phyloP scores from a whole-genome alignment of 1,140 invertebrate genomes.

The Hyles euphorbiae region DNA sequence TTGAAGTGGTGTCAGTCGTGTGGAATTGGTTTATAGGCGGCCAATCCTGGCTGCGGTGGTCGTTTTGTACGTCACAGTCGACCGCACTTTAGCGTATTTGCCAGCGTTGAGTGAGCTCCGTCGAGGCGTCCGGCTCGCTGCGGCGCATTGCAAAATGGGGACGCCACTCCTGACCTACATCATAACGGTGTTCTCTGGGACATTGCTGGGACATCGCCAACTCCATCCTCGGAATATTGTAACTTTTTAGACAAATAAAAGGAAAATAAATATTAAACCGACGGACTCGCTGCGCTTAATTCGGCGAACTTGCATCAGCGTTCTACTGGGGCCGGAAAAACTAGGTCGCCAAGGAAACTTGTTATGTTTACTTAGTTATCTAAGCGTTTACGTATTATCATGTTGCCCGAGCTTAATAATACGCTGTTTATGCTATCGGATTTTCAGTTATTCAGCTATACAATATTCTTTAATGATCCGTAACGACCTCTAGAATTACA shows the following conservation, averaged over 20 bases:
- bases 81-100: conserved; percentile 23
- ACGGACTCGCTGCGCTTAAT: neutral
- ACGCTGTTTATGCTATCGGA: neutral
- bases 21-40: conserved; percentile 27
- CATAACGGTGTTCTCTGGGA: conserved; percentile 48
- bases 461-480: too few species aligned
- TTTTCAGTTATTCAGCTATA: neutral
- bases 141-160: conserved; percentile 29
- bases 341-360: too few species aligned
- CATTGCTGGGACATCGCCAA: conserved; percentile 56
- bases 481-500: too few species aligned
- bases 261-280: neutral
- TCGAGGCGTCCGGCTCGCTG: conserved; percentile 18
- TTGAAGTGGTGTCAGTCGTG: conserved; percentile 21
- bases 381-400: too few species aligned
- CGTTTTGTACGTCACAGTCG: conserved; percentile 16
- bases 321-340: neutral
- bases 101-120: conserved; percentile 3
- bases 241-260: conserved; percentile 11
- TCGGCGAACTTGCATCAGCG: neutral
- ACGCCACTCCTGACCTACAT: conserved; percentile 61
- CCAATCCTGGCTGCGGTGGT: conserved; percentile 12
- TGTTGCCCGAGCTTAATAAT: too few species aligned
- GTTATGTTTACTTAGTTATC: too few species aligned
- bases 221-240: conserved; percentile 36